Evolutionary conservation across 2,797 vertebrate genomes (phyloP).

Genomic region (Menidia menidia): DNA sequence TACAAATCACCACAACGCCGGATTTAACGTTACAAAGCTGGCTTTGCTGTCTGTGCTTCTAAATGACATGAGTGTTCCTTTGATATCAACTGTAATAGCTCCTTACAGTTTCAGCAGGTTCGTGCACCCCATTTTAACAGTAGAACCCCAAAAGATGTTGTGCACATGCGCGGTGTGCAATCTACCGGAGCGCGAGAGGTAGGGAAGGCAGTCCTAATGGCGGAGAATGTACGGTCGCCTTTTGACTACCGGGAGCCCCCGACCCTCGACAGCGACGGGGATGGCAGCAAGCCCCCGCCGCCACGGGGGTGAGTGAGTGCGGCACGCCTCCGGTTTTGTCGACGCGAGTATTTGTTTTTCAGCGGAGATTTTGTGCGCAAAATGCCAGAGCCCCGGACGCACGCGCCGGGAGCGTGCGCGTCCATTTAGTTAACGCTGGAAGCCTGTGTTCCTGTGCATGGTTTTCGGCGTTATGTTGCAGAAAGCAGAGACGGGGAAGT

Average conservation of each 20-base stretch:
- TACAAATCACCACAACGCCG: not conserved
- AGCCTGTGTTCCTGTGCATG: slow-evolving; percentile 65
- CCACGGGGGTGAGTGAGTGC: slow-evolving; percentile 80
- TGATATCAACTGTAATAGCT: not conserved
- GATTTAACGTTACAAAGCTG: not conserved
- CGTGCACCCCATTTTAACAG: slow-evolving; percentile 75
- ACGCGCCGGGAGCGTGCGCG: slow-evolving; percentile 57
- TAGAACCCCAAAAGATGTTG: slow-evolving; percentile 65
- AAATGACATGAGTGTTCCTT: not conserved
- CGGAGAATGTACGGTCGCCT: slow-evolving; percentile 88
- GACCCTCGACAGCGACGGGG: slow-evolving; percentile 88
- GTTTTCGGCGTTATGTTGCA: slow-evolving; percentile 41
- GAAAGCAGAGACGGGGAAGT: slow-evolving; percentile 26
- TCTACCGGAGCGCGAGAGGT: slow-evolving; percentile 73
- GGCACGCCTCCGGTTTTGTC: not conserved
- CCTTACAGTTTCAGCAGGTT: slow-evolving; percentile 26
- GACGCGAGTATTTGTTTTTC: slow-evolving; percentile 10
- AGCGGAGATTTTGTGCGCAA: slow-evolving; percentile 22
- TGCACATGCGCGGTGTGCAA: slow-evolving; percentile 77
- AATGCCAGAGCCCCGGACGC: slow-evolving; percentile 40
- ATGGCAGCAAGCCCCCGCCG: slow-evolving; percentile 85
- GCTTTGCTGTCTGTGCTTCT: not conserved
- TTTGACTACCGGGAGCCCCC: slow-evolving; percentile 89
- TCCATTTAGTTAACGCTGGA: slow-evolving; percentile 52
- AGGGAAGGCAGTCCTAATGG: slow-evolving; percentile 85